phyloP scores from a whole-genome alignment of 2,113 vertebrate genomes.

The Salvelinus namaycush region DNA sequence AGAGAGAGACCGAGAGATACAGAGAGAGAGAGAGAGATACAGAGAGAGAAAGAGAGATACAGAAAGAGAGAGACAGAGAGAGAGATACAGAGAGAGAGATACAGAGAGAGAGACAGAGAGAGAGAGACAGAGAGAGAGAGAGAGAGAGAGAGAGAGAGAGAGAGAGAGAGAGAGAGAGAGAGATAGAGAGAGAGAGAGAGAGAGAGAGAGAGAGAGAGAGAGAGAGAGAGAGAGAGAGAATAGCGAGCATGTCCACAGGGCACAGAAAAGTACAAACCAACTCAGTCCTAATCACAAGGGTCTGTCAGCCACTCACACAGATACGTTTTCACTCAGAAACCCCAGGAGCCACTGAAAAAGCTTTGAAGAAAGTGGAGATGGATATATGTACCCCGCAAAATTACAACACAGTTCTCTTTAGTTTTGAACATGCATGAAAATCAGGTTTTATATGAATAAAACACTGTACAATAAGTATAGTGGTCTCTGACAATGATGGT shows the following conservation, averaged over 20 bases:
- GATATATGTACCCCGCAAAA: conserved; percentile 17
- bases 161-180: neutral
- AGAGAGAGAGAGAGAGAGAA: neutral
- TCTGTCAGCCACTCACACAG: conserved; percentile 22
- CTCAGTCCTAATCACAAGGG: conserved; percentile 47
- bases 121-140: conserved; percentile 8
- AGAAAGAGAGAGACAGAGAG: neutral
- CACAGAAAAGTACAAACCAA: conserved; percentile 27
- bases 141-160: neutral
- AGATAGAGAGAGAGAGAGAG: neutral
- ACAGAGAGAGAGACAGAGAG: neutral
- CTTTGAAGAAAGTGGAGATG: conserved; percentile 36
- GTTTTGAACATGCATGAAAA: neutral
- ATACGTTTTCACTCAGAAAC: conserved; percentile 22
- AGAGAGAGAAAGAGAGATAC: neutral
- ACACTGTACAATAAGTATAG: no score
- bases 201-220: neutral
- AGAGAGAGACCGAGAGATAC: conserved; percentile 26
- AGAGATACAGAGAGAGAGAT: neutral
- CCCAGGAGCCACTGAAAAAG: conserved; percentile 25
- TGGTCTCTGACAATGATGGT: neutral
- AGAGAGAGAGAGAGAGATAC: neutral
- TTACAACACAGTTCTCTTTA: neutral
- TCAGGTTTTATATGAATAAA: neutral
- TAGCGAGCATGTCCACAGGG: conserved; percentile 33